These are phyloP conservation scores for Porites evermanni DNA, from an alignment of 92 coral and sea anemone genomes.

Conservation along the genomic window DNA sequence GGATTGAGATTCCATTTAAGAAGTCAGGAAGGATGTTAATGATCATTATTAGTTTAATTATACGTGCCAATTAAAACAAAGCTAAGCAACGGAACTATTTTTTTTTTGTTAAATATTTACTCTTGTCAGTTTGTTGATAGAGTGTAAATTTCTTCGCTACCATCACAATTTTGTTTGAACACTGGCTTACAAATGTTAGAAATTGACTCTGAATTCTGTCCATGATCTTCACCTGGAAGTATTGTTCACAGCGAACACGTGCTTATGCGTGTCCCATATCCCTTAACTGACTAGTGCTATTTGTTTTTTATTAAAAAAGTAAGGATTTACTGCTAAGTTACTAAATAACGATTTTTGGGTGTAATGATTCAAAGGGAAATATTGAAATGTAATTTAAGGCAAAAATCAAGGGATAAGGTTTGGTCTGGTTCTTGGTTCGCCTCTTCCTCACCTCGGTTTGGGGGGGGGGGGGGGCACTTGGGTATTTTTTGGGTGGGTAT, in stretches of 20 bases:
- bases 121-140: not conserved
- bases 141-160: not conserved
- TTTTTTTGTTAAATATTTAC: not conserved
- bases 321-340: too few relatives aligned
- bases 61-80: not conserved
- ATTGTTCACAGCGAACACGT: not conserved
- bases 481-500: too few relatives aligned
- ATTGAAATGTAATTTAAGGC: too few relatives aligned
- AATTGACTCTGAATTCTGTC: not conserved
- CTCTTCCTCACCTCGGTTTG: too few relatives aligned
- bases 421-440: too few relatives aligned
- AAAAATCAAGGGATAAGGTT: too few relatives aligned
- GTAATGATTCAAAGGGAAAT: too few relatives aligned
- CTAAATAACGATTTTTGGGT: too few relatives aligned
- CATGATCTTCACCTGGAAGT: not conserved
- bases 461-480: too few relatives aligned
- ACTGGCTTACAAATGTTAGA: not conserved
- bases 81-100: slow-evolving; percentile 9
- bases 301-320: too few relatives aligned
- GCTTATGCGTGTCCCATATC: not conserved
- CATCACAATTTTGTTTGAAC: not conserved
- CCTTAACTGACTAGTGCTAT: too few relatives aligned
- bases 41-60: too few relatives aligned
- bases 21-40: not conserved
- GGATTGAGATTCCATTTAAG: not conserved